Conservation (phyloP, 1,140 invertebrate genomes). For the Aculops lycopersici region DNA sequence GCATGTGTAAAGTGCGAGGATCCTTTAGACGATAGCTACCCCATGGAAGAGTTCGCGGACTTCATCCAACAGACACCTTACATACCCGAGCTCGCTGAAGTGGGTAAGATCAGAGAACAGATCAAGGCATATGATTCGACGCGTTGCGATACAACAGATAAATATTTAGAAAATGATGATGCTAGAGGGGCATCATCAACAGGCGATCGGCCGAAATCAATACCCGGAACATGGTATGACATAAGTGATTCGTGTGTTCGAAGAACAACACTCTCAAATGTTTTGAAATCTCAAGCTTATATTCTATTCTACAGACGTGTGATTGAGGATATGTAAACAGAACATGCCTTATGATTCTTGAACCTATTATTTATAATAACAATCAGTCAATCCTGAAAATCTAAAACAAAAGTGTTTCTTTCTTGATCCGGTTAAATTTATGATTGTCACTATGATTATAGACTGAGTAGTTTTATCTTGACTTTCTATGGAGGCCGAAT, state of each 20-base stretch:
- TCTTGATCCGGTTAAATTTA: too few relatives aligned
- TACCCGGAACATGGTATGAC: constrained; percentile 51
- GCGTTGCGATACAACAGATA: not conserved
- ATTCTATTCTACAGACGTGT: constrained; percentile 85
- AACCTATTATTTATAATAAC: too few relatives aligned
- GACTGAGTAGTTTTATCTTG: too few relatives aligned
- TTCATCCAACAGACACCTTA: not conserved
- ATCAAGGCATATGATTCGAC: constrained; percentile 5
- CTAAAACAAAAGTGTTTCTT: too few relatives aligned
- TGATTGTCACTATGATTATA: too few relatives aligned
- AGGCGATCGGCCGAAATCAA: constrained; percentile 3
- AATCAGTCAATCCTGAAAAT: too few relatives aligned
- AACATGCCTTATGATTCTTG: too few relatives aligned
- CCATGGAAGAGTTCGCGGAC: constrained; percentile 2
- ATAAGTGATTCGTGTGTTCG: constrained; percentile 55
- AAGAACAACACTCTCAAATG: constrained; percentile 39
- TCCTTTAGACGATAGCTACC: constrained; percentile 4
- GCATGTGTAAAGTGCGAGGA: constrained; percentile 32
- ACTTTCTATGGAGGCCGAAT: too few relatives aligned
- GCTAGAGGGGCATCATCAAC: not conserved
- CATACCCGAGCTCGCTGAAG: constrained; percentile 5
- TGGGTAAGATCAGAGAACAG: constrained; percentile 11
- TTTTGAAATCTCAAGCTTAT: constrained; percentile 68
- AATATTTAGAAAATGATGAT: not conserved
- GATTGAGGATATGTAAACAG: too few relatives aligned